A percentile compares a stretch with the other conserved stretches of the same genome.
Conservation (phyloP, 2,113 vertebrate species). For the Tragelaphus imberbis region DNA sequence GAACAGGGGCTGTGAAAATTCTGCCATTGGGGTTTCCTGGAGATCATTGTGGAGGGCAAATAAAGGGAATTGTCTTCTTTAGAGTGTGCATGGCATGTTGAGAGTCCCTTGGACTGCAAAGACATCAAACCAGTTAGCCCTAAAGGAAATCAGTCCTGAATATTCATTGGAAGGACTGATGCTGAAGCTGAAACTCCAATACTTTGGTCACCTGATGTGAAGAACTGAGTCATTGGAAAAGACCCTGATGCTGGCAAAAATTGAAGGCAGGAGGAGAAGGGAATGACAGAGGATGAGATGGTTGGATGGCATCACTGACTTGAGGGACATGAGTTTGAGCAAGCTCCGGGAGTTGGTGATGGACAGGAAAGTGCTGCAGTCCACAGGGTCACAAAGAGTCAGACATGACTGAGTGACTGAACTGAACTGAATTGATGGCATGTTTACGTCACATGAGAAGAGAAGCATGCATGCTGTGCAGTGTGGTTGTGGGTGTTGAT, state of each 20-base stretch:
- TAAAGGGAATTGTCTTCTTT: not conserved
- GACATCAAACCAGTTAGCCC: not conserved
- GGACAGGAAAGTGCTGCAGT: not conserved
- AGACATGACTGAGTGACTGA: fast-evolving
- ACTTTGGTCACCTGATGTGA: not conserved
- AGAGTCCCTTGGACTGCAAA: not conserved
- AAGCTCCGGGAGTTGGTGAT: not conserved
- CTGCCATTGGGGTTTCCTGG: fast-evolving
- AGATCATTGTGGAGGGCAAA: not conserved
- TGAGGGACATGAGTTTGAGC: not conserved
- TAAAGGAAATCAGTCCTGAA: not conserved
- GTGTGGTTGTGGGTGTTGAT: fast-evolving
- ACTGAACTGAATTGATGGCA: not conserved
- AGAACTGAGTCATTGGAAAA: not conserved
- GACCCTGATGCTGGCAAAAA: not conserved
- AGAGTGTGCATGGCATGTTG: fast-evolving
- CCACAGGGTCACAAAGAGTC: not conserved
- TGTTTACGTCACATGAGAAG: fast-evolving
- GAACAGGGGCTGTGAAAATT: not conserved
- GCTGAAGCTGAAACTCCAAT: not conserved
- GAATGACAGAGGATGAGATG: not conserved
- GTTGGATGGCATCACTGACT: not conserved
- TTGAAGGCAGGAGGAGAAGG: not conserved
- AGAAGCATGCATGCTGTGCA: fast-evolving
- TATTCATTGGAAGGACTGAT: not conserved